Base-by-base conservation (phyloP, 2,888 invertebrate species). In the Malthinus seriepunctatus region DNA sequence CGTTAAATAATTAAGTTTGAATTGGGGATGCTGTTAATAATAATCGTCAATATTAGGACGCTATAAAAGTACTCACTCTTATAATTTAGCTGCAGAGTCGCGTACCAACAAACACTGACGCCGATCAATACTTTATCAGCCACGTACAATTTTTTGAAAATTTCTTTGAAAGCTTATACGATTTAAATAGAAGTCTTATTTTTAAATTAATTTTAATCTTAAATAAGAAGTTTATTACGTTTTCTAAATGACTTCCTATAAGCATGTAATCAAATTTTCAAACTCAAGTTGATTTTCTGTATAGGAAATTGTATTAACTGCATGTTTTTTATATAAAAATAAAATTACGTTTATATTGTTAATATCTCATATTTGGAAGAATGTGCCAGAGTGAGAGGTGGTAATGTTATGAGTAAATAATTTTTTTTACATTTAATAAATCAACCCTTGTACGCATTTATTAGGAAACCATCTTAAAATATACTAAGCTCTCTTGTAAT, bases 271-370 rank as follows among this genome's bases (percentile, higher is more conserved):
- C 51, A 46, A 51, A 47, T 56, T 51, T 42, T 34, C 51, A 51
- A 56, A 56, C 47, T 39, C 51, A 15, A 33, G 31, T 45, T 31
- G 45, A 51, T 46, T 32, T 47, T 15, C 51, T 14, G 10, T 34
- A 11, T 10, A 56, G 47, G 47, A 56, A 56, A 56, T 47, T 51
- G 32, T 31, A 38, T 56, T 56, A 56, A 56, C 47, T 51, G 32
- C 46, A 32, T 9, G 15, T 39, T 38, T 38, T 15, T 45, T 31
- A 14, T 42, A 44, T 32, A 38, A 50, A 38, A 15, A 6, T 14
- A 2, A 48, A 47, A 51, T 47, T 46, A 14, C 31, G 46, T 51
- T 44, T 56, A 38, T 32, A 31, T 12, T 12, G 47, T 37, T 38
- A 35, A 33, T 35, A 47, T 34, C 47, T 34, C 35, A 35, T 39